Evolutionary conservation across 2,888 invertebrate genomes (phyloP).

Genomic region (Dichetophora obliterata): DNA sequence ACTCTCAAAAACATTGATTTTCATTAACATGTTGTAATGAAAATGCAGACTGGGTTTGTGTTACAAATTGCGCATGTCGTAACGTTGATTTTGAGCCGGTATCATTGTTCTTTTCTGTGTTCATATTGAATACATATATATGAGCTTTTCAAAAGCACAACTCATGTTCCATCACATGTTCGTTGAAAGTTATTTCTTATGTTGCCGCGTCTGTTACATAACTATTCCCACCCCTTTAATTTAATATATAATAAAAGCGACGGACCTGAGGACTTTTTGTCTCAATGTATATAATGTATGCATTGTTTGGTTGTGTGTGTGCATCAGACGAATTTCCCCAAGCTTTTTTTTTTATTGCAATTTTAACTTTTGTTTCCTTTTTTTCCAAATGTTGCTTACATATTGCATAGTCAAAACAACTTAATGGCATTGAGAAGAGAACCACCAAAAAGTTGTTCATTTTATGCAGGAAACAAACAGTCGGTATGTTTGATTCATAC

Average conservation of each 20-base stretch:
- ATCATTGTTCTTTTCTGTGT: constrained; percentile 12
- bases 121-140: constrained; percentile 33
- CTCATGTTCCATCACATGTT: neutral
- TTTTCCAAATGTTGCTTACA: neutral
- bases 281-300: neutral
- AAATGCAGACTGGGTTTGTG: constrained; percentile 69
- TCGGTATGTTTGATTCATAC: neutral
- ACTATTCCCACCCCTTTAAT: neutral
- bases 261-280: neutral
- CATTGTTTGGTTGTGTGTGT: constrained; percentile 33
- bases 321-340: constrained; percentile 50
- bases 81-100: constrained; percentile 48
- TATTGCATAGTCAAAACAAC: neutral
- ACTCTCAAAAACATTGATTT: constrained; percentile 42
- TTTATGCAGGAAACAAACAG: neutral
- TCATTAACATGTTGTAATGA: constrained; percentile 33
- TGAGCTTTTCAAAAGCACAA: neutral
- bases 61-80: constrained; percentile 70
- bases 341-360: constrained; percentile 20
- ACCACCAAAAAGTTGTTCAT: neutral
- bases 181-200: neutral
- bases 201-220: neutral
- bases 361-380: constrained; percentile 7
- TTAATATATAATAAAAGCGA: neutral
- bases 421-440: neutral